Evolutionary conservation across 2,888 invertebrate species (phyloP), one percentile per base, ranked within the genome.

Genomic region (Dugesia japonica): DNA sequence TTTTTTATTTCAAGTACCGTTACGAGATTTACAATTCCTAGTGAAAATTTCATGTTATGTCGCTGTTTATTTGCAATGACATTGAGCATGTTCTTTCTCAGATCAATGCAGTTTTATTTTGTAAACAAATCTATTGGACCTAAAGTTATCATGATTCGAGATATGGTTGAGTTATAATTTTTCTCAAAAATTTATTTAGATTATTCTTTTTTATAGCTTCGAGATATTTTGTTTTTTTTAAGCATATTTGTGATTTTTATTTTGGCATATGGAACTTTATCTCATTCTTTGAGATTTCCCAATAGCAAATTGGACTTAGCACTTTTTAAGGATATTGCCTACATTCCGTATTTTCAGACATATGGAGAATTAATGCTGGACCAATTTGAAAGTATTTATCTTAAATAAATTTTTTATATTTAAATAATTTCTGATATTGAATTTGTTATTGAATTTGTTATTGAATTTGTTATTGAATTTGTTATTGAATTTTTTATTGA

Each of bases 91-190:
- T 82, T 80, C 80, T 83, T 81, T 79, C 79, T 84, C 74, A 79
- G 84, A 15, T 81, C 82, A 76, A 82, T 84, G 81, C 82, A 83
- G 79, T 79, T 79, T 71, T 84, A 84, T 80, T 84, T 81, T 79
- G 82, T 82, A 1, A 80, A 80, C 77, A 82, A 82, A 78, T 82
- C 83, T 74, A 82, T 84, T 72, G 84, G 84, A 73, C 84, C 84
- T 0, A 84, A 84, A 79, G 83, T 84, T 77, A 83, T 84, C 79
- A 84, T 84, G 84, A 84, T 84, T 27, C 80, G 80, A 28, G 81
- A 80, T 79, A 84, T 84, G 84, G 84, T 84, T 38, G n/a, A 56
- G n/a, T 56, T 4, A 7, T 20, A 23, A 20, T 4, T 33, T 74
- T 33, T 74, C 71, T 31, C 17, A 9, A 74, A n/a, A 23, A 9